phyloP scores from a whole-genome alignment of 2,797 vertebrate genomes.

The Ambastaia sidthimunki region DNA sequence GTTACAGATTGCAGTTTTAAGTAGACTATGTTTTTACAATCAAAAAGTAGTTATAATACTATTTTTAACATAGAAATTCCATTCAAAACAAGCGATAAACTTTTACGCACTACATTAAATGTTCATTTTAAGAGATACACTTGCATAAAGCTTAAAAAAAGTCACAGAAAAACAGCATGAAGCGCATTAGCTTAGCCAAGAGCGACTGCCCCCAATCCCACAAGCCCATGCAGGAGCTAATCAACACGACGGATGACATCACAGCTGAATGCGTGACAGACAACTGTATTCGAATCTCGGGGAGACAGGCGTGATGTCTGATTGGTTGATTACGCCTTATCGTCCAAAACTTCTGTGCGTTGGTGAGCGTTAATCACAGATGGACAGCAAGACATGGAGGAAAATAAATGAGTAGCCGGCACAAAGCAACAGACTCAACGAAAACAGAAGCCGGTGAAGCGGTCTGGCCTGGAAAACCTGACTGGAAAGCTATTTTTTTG shows the following conservation, averaged over 20 bases:
- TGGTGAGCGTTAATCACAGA: constrained; percentile 54
- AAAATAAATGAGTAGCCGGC: constrained; percentile 53
- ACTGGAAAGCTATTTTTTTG: constrained; percentile 46
- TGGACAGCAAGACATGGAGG: constrained; percentile 58
- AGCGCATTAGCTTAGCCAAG: constrained; percentile 36
- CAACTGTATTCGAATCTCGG: constrained; percentile 11
- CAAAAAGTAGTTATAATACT: background rate
- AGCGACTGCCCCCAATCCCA: constrained; percentile 17
- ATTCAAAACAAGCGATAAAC: background rate
- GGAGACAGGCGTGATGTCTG: constrained; percentile 25
- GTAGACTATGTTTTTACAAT: background rate
- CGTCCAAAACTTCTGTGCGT: constrained; percentile 37
- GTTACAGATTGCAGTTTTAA: too few relatives aligned
- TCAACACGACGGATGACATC: constrained; percentile 23
- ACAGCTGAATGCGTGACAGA: constrained; percentile 27
- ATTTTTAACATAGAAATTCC: background rate
- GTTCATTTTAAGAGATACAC: background rate
- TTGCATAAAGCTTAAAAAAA: constrained; percentile 5
- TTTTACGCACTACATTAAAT: background rate
- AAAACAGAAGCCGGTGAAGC: constrained; percentile 58
- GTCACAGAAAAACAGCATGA: constrained; percentile 25
- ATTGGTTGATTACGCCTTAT: constrained; percentile 29
- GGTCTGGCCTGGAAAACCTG: constrained; percentile 60
- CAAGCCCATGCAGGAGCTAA: constrained; percentile 35
- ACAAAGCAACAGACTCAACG: constrained; percentile 55